phyloP scores from a whole-genome alignment of 2,113 vertebrate species.

The Pseudonaja textilis region DNA sequence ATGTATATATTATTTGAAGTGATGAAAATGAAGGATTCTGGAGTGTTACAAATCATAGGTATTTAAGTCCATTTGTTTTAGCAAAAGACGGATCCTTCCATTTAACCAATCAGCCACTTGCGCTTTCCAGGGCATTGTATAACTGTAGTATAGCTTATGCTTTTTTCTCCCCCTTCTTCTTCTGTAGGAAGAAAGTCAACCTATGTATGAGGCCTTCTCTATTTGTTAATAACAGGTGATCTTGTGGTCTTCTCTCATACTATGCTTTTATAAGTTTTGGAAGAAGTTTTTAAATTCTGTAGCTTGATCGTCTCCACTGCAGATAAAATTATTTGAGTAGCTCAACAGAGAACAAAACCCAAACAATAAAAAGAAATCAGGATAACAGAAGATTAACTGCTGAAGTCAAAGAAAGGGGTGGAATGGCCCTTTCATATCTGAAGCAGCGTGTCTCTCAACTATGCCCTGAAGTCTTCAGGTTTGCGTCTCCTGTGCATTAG shows the following conservation, averaged over 20 bases:
- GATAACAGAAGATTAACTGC: slow-evolving; percentile 46
- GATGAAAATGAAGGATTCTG: slow-evolving; percentile 56
- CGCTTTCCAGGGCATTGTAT: slow-evolving; percentile 65
- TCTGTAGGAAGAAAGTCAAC: slow-evolving; percentile 47
- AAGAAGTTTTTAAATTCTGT: slow-evolving; percentile 60
- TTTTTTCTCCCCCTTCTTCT: slow-evolving; percentile 45
- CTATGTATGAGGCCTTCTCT: slow-evolving; percentile 56
- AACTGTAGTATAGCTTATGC: slow-evolving; percentile 61
- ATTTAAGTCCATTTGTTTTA: slow-evolving; percentile 40
- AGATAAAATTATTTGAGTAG: slow-evolving; percentile 62
- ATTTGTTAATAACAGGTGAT: slow-evolving; percentile 39
- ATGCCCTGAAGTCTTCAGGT: slow-evolving; percentile 69
- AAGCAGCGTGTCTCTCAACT: slow-evolving; percentile 64
- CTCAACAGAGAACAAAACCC: neutral
- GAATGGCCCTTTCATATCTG: slow-evolving; percentile 50
- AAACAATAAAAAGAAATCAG: slow-evolving; percentile 60
- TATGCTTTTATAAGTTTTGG: slow-evolving; percentile 52
- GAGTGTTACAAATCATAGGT: slow-evolving; percentile 36
- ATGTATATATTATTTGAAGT: slow-evolving; percentile 43
- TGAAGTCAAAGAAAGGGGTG: slow-evolving; percentile 63
- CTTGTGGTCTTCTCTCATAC: slow-evolving; percentile 55
- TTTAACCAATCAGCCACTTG: slow-evolving; percentile 27
- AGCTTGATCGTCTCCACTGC: slow-evolving; percentile 67
- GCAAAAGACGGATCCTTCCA: slow-evolving; percentile 13
- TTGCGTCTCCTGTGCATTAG: slow-evolving; percentile 63